Evolutionary conservation across 2,113 vertebrate genomes (phyloP).

Genomic region (Oxyruncus cristatus): DNA sequence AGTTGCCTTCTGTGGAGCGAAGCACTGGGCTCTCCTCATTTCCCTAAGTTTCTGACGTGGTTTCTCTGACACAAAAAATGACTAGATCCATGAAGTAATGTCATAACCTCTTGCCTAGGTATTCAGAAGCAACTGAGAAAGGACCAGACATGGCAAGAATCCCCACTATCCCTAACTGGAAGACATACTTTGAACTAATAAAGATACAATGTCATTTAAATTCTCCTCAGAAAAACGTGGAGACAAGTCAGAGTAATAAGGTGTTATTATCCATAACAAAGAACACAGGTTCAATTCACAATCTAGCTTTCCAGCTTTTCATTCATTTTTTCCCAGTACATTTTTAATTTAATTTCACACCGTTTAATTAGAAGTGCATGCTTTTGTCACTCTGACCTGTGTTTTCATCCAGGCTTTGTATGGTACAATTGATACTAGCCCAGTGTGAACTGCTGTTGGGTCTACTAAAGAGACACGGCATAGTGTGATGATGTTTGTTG

Average conservation of each 20-base stretch:
- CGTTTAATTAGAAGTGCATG: neutral
- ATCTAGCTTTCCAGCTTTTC: neutral
- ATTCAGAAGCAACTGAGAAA: neutral
- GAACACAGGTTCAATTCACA: neutral
- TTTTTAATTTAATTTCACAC: neutral
- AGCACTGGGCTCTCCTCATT: neutral
- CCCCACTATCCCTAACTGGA: neutral
- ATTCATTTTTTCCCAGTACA: neutral
- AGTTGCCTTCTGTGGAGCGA: neutral
- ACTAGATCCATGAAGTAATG: neutral
- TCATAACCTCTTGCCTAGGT: neutral
- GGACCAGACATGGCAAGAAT: neutral
- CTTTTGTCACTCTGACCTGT: neutral
- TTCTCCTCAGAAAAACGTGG: neutral
- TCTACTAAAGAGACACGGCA: constrained; percentile 27
- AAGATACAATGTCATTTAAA: neutral
- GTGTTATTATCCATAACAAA: neutral
- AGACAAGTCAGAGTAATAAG: neutral
- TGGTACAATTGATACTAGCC: neutral
- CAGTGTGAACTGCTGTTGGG: constrained; percentile 30
- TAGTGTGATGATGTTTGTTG: constrained; percentile 5
- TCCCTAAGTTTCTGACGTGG: neutral
- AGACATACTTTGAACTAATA: neutral
- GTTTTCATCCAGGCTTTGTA: neutral
- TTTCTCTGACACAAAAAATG: neutral